Percentiles rank a stretch among this genome's conserved stretches.
These are phyloP conservation scores for Sympetrum striolatum DNA, from an alignment of 2,888 invertebrate species.

Conservation along the genomic window DNA sequence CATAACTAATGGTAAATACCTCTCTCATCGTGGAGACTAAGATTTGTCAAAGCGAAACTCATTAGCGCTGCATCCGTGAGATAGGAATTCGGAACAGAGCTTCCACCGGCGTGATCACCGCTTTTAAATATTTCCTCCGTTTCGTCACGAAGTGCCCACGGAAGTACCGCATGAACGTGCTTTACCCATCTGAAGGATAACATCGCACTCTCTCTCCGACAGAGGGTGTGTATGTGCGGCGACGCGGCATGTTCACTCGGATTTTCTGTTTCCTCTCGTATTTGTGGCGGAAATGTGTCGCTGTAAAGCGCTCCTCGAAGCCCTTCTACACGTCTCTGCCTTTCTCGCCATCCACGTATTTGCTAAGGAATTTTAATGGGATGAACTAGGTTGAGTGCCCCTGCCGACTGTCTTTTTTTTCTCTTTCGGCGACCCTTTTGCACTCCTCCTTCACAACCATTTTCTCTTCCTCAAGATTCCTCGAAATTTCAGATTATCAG, in stretches of 20 bases:
- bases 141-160: not conserved
- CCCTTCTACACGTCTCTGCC: not conserved
- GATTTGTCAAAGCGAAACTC: no score
- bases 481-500: no score
- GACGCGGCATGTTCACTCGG: not conserved
- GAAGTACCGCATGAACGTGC: not conserved
- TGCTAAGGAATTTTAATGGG: constrained; percentile 36
- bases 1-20: no score
- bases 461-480: no score
- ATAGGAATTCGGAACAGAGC: no score
- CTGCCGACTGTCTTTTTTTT: not conserved
- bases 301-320: not conserved
- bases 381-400: constrained; percentile 5
- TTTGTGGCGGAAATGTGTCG: constrained; percentile 19
- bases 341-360: constrained; percentile 4
- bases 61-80: no score
- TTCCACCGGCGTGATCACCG: not conserved
- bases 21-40: no score
- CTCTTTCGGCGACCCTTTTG: not conserved
- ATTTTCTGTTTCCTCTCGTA: not conserved
- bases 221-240: not conserved
- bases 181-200: not conserved
- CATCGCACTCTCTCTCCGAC: not conserved
- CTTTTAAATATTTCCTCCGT: not conserved
- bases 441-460: no score